Evolutionary conservation across 2,888 invertebrate species (phyloP).

Genomic region (Aphidoletes aphidimyza): DNA sequence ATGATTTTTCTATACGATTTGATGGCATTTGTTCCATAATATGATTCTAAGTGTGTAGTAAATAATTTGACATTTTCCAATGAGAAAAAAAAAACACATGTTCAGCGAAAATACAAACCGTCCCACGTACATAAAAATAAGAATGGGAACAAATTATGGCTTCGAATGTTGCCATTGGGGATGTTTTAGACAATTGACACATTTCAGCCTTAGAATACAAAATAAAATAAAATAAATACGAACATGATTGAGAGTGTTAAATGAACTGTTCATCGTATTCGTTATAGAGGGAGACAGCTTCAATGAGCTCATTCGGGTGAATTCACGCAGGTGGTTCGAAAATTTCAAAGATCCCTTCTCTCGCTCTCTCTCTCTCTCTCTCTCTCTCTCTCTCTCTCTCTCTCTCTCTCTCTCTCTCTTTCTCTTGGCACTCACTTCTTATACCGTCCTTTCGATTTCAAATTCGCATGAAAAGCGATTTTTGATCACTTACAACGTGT

Average conservation of each 20-base stretch:
- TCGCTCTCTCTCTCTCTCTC: too few species aligned
- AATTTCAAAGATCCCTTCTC: neutral
- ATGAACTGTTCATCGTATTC: slow-evolving; percentile 18
- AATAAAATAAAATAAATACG: neutral
- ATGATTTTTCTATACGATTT: neutral
- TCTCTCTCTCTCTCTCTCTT: too few species aligned
- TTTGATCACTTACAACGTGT: neutral
- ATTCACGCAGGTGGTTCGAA: neutral
- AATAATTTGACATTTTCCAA: neutral
- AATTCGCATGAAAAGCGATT: neutral
- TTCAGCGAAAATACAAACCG: neutral
- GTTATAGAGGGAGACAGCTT: neutral
- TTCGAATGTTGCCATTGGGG: neutral
- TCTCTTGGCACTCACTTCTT: too few species aligned
- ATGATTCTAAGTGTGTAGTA: neutral
- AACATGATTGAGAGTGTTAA: slow-evolving; percentile 7
- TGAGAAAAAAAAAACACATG: neutral
- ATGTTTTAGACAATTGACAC: neutral
- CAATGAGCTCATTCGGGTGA: neutral
- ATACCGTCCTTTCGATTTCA: too few species aligned
- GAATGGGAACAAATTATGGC: neutral
- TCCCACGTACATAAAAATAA: neutral
- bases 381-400: too few species aligned
- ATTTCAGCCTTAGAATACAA: neutral
- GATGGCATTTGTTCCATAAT: neutral